Percentiles rank a stretch among this genome's conserved stretches.
Evolutionary conservation across 2,113 vertebrate genomes (phyloP).

Genomic region (Cebus imitator): DNA sequence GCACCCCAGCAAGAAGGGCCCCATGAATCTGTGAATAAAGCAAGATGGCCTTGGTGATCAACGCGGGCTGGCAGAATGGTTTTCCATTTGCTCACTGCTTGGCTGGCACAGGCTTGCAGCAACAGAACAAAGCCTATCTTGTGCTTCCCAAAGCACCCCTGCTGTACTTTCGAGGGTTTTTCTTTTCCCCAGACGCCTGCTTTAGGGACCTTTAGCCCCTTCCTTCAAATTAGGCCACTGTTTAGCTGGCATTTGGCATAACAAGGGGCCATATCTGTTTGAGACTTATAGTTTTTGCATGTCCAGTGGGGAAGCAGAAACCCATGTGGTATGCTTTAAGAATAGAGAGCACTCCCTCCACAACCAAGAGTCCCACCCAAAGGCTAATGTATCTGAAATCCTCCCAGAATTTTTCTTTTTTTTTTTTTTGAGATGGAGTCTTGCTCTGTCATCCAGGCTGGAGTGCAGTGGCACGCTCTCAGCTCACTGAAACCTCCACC

Average conservation of each 20-base stretch:
- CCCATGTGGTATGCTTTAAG: not conserved
- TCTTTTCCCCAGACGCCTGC: constrained; percentile 50
- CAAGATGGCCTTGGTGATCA: not conserved
- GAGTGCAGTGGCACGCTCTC: too few species aligned
- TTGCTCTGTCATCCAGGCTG: too few species aligned
- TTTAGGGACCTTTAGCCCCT: constrained; percentile 64
- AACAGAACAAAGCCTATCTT: constrained; percentile 79
- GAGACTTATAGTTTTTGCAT: not conserved
- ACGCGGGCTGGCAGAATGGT: not conserved
- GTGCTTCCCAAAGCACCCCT: constrained; percentile 73
- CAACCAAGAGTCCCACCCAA: not conserved
- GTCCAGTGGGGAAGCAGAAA: not conserved
- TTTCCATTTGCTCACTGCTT: constrained; percentile 76
- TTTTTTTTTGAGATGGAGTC: too few species aligned
- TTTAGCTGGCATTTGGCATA: constrained; percentile 48
- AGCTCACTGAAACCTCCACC: too few species aligned
- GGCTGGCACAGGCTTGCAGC: constrained; percentile 58
- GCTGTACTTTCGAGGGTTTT: constrained; percentile 78
- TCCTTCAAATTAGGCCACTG: constrained; percentile 54
- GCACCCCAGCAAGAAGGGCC: constrained; percentile 2
- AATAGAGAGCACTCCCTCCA: not conserved
- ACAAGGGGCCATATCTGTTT: not conserved
- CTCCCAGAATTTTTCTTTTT: not conserved
- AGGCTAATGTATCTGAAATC: not conserved
- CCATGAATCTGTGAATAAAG: not conserved